Percentiles rank a stretch among this genome's conserved stretches.
Evolutionary conservation across 2,113 vertebrate genomes (phyloP).

Genomic region (Otocyon megalotis): DNA sequence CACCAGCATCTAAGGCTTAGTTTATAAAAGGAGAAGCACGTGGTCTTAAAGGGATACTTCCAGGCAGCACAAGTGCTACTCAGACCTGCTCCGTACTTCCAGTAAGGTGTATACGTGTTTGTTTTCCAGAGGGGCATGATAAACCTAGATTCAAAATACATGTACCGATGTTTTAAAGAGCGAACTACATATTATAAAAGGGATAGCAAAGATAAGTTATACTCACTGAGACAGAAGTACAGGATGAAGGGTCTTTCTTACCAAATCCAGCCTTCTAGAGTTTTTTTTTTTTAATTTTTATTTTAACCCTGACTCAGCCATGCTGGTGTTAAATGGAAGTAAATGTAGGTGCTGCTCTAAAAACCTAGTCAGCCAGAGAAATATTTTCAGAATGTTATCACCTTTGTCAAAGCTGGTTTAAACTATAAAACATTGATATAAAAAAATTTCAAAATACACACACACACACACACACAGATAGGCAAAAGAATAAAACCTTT

Average conservation of each 20-base stretch:
- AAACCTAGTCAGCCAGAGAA: slow-evolving; percentile 61
- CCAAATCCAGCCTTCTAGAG: background rate
- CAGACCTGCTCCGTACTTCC: background rate
- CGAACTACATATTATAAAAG: slow-evolving; percentile 42
- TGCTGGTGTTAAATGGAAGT: background rate
- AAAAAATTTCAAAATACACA: background rate
- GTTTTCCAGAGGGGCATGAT: background rate
- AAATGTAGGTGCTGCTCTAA: background rate
- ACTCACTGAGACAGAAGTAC: background rate
- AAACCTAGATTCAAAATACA: slow-evolving; percentile 23
- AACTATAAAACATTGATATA: background rate
- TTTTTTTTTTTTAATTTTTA: background rate
- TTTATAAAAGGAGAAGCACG: background rate
- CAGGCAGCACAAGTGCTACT: background rate
- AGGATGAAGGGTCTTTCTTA: background rate
- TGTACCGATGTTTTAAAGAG: background rate
- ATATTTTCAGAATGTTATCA: slow-evolving; percentile 52
- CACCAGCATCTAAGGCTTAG: background rate
- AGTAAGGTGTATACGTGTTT: fast-evolving
- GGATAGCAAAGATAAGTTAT: slow-evolving; percentile 13
- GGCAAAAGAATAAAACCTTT: slow-evolving; percentile 54
- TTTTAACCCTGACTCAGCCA: background rate
- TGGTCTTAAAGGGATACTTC: background rate
- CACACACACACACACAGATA: background rate
- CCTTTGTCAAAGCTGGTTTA: slow-evolving; percentile 53